Conservation (phyloP, 2,113 vertebrate genomes). For the Machaerirhynchus nigripectus region DNA sequence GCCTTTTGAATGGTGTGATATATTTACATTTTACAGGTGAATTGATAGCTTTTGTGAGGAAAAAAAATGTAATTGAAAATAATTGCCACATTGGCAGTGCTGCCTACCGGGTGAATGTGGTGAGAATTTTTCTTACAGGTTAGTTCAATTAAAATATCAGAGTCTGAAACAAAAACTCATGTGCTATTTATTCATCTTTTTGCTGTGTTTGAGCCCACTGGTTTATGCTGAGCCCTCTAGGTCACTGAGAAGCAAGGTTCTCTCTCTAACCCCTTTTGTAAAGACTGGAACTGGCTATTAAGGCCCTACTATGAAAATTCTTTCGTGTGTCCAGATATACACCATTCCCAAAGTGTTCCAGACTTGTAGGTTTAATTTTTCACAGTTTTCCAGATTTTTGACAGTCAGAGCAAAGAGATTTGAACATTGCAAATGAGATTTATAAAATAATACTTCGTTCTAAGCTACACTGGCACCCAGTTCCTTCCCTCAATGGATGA, state of each 20-base stretch:
- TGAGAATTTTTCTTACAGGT: background rate
- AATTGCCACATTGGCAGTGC: background rate
- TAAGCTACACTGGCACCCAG: background rate
- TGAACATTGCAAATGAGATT: background rate
- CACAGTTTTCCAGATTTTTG: background rate
- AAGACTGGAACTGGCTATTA: background rate
- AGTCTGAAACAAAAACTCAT: background rate
- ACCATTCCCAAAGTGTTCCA: background rate
- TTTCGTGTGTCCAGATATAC: background rate
- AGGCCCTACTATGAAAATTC: background rate
- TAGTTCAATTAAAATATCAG: background rate
- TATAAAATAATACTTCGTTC: background rate
- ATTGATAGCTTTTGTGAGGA: background rate
- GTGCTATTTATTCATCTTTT: background rate
- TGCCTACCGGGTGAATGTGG: background rate
- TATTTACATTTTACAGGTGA: background rate
- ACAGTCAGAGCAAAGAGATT: background rate
- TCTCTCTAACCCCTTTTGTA: background rate
- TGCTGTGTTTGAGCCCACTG: background rate
- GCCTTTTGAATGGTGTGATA: background rate
- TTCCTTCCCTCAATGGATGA: background rate
- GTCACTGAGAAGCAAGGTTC: background rate
- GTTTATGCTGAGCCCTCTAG: background rate
- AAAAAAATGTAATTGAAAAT: background rate
- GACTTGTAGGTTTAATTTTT: background rate